These are phyloP conservation scores for Erythrocebus patas DNA, from an alignment of 2,113 vertebrate species.

Conservation along the genomic window DNA sequence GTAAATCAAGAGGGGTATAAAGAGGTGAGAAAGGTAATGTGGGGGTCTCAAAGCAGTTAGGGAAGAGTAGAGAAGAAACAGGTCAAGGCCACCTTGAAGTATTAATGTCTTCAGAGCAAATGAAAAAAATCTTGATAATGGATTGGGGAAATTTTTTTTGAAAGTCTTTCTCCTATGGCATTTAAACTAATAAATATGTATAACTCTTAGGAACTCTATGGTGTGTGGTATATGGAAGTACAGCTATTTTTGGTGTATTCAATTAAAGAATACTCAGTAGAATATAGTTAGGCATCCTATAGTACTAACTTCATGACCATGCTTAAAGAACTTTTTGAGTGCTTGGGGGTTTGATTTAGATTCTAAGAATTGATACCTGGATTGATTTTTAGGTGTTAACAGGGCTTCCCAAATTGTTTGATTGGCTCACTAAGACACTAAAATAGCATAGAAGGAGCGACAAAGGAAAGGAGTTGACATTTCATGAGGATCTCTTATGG, in stretches of 20 bases:
- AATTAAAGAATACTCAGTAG: conserved; percentile 59
- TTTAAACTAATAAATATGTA: conserved; percentile 76
- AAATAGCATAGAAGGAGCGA: background rate
- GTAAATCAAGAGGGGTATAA: background rate
- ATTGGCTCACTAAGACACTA: background rate
- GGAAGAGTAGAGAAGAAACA: background rate
- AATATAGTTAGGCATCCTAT: conserved; percentile 23
- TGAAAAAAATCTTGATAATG: conserved; percentile 44
- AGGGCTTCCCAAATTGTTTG: background rate
- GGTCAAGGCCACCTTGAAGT: conserved; percentile 64
- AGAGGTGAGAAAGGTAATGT: background rate
- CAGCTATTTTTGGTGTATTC: conserved; percentile 60
- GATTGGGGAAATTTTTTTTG: conserved; percentile 50
- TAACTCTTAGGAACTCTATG: conserved; percentile 29
- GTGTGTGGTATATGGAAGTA: conserved; percentile 23
- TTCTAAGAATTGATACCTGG: background rate
- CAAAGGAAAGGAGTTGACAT: background rate
- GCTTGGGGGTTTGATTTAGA: background rate
- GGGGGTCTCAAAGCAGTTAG: background rate
- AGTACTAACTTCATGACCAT: background rate
- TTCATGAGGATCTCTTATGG: background rate
- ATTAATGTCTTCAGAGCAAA: conserved; percentile 53
- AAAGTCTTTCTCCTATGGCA: conserved; percentile 57
- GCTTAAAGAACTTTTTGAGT: conserved; percentile 4
- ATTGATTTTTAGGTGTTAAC: background rate